Evolutionary conservation across 2,888 invertebrate genomes (phyloP).

Genomic region (Helicoverpa assulta): DNA sequence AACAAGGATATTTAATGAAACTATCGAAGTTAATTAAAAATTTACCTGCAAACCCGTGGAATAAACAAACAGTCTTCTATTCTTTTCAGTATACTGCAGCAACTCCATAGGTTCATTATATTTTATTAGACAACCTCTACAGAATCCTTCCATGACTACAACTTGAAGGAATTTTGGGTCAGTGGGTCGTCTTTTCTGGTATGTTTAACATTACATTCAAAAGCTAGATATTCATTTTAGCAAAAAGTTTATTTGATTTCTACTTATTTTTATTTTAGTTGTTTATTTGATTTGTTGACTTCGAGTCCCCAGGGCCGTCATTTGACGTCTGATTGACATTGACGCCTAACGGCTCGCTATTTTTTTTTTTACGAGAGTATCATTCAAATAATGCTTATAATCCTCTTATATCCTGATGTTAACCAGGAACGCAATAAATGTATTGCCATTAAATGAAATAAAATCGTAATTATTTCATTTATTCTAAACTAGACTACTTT

Average conservation of each 20-base stretch:
- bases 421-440: background rate
- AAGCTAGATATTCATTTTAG: background rate
- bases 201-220: background rate
- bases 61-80: slow-evolving; percentile 82
- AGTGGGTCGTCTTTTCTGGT: background rate
- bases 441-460: background rate
- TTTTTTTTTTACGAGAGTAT: slow-evolving; percentile 4
- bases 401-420: background rate
- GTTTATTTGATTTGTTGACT: background rate
- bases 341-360: background rate
- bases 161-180: background rate
- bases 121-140: slow-evolving; percentile 83
- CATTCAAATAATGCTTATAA: background rate
- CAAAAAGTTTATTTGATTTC: background rate
- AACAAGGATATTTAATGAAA: too few species aligned
- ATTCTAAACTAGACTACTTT: background rate
- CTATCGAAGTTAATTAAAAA: background rate
- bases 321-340: background rate
- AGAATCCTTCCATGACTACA: slow-evolving; percentile 79
- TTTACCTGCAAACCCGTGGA: slow-evolving; percentile 84
- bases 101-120: slow-evolving; percentile 78
- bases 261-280: too few species aligned
- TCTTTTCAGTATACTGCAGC: slow-evolving; percentile 81
- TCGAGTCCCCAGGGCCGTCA: background rate
- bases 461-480: background rate